Evolutionary conservation across 1,140 invertebrate species (phyloP).

Genomic region (Sarcophaga bullata): DNA sequence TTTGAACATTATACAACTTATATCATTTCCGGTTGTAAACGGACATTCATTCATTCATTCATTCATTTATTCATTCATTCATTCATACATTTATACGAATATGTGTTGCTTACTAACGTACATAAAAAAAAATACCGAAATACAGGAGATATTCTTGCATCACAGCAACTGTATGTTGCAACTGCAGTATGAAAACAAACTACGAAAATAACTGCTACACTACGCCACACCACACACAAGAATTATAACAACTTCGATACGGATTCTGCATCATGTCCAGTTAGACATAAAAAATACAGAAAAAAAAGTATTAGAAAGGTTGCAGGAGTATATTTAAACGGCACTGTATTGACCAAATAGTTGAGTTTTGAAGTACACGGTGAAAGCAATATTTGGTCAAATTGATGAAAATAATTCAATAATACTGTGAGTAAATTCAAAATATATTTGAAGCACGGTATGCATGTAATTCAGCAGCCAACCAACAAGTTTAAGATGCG

Average conservation of each 20-base stretch:
- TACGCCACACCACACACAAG: neutral
- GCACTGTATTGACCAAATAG: neutral
- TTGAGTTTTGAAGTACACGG: neutral
- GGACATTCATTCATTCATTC: neutral
- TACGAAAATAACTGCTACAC: neutral
- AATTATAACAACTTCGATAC: neutral
- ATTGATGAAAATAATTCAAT: neutral
- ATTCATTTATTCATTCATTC: neutral
- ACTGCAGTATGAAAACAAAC: neutral
- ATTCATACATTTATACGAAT: neutral
- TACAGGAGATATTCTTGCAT: neutral
- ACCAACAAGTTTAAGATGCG: too few relatives aligned
- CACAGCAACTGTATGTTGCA: neutral
- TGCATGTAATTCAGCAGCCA: too few relatives aligned
- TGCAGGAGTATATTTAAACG: neutral
- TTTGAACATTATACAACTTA: constrained; percentile 10
- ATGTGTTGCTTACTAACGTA: too few relatives aligned
- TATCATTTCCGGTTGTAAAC: constrained; percentile 21
- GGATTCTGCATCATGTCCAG: neutral
- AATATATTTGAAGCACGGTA: too few relatives aligned
- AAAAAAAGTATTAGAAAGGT: neutral
- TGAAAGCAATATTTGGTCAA: neutral
- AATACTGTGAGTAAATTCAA: neutral
- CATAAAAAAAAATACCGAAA: too few relatives aligned
- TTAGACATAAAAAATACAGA: neutral